Base-by-base conservation (phyloP, 2,888 invertebrate genomes). In the Dryomyza anilis region DNA sequence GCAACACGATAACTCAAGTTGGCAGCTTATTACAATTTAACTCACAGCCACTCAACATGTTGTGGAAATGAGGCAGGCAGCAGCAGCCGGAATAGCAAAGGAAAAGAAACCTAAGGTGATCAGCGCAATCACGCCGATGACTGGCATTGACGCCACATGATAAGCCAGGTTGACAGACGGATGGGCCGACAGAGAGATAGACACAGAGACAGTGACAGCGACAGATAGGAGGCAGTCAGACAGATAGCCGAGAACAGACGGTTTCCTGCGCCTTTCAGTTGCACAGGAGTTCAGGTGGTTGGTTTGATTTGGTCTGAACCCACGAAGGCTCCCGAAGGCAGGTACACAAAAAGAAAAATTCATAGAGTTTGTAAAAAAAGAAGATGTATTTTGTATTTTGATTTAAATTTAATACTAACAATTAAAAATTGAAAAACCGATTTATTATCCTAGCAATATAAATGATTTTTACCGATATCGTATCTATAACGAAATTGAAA, bases 11-110 rank as follows among this genome's bases (percentile, higher is more conserved):
- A 66, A 66, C 33, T 27, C 23, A 45, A 67, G 19, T 64, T 67
- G 64, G 48, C 64, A 67, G 67, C 57, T 64, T 52, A 61, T 67
- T 67, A 62, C 53, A 45, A 58, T 61, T 64, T 64, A 61, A 62
- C 48, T 67, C 61, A 46, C 29, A 62, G 27, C 57, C 57, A 65
- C 56, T 65, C 46, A 50, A 16, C 39, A n/a, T 16, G 7, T n/a
- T 30, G 48, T n/a, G 46, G 14, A 21, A 50, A n/a, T 48, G 48
- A 8, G 33, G 45, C 46, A 46, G 23, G 33, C 29, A 30, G 58
- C 29, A 36, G 33, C 33, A 33, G 33, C 33, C 33, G n/a, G n/a
- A n/a, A n/a, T n/a, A n/a, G n/a, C n/a, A n/a, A n/a, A n/a, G n/a
- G n/a, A n/a, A n/a, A 14, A 14, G 39, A 56, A 21, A 53, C 29